Percentiles rank a stretch among this genome's conserved stretches.
phyloP scores from a whole-genome alignment of 1,140 invertebrate genomes.

The Caerostris darwini region DNA sequence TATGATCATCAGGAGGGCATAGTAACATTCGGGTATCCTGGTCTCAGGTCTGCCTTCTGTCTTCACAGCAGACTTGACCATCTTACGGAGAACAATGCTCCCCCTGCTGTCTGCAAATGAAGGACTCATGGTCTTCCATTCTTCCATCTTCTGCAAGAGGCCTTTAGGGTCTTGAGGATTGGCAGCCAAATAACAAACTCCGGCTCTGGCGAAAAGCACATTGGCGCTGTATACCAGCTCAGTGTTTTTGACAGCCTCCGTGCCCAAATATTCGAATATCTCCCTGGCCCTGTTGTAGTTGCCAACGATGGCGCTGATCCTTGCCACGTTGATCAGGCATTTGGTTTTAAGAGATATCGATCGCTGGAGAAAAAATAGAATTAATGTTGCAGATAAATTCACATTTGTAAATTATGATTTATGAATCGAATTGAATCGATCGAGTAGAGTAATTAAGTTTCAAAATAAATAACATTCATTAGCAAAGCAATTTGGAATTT shows the following conservation, averaged over 20 bases:
- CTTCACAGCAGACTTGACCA: slow-evolving; percentile 3
- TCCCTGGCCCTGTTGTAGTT: slow-evolving; percentile 47
- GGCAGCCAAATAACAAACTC: slow-evolving; percentile 25
- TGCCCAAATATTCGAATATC: slow-evolving; percentile 48
- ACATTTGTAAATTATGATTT: too few relatives aligned
- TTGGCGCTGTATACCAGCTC: slow-evolving; percentile 57
- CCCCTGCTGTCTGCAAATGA: slow-evolving; percentile 50
- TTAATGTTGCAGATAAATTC: too few relatives aligned
- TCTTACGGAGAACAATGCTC: neutral
- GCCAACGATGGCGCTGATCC: slow-evolving; percentile 37
- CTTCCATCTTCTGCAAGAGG: neutral
- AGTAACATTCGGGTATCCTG: slow-evolving; percentile 30
- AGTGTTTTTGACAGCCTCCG: slow-evolving; percentile 26
- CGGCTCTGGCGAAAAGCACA: slow-evolving; percentile 38
- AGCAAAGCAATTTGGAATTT: too few relatives aligned
- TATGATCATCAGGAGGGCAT: slow-evolving; percentile 46
- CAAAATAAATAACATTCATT: too few relatives aligned
- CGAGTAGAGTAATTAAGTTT: too few relatives aligned
- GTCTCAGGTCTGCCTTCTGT: slow-evolving; percentile 36
- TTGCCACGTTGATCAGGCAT: slow-evolving; percentile 39
- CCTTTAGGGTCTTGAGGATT: slow-evolving; percentile 47
- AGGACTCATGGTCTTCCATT: slow-evolving; percentile 42
- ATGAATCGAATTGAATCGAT: too few relatives aligned
- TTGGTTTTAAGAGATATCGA: slow-evolving; percentile 51
- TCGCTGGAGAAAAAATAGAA: slow-evolving; percentile 28